These are phyloP conservation scores for Bombylius discolor DNA, from an alignment of 2,888 invertebrate species.

Conservation along the genomic window DNA sequence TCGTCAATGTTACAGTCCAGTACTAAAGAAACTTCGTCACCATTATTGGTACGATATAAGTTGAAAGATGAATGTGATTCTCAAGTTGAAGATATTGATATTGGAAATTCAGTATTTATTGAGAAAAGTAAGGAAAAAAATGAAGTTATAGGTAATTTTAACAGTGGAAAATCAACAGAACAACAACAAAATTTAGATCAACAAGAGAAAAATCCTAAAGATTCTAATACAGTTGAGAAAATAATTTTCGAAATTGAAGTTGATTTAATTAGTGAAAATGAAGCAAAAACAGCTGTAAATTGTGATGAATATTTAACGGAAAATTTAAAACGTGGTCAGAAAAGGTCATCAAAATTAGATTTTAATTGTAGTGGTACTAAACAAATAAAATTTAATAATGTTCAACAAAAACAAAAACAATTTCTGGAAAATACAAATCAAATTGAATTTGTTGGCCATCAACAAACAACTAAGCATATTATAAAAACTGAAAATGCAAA, in stretches of 20 bases:
- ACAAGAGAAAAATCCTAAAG: neutral
- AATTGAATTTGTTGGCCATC: neutral
- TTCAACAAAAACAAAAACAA: neutral
- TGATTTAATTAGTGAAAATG: slow-evolving; percentile 4
- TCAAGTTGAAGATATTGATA: neutral
- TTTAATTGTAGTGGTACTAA: slow-evolving; percentile 12
- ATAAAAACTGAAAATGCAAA: no score
- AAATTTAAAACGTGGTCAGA: slow-evolving; percentile 10
- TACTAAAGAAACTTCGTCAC: neutral
- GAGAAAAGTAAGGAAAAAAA: neutral
- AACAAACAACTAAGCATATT: neutral
- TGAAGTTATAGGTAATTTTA: neutral
- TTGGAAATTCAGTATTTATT: neutral
- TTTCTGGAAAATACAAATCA: neutral
- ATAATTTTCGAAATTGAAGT: slow-evolving; percentile 11
- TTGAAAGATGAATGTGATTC: slow-evolving; percentile 5
- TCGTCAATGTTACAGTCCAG: neutral
- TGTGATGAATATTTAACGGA: neutral
- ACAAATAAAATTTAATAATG: slow-evolving; percentile 12
- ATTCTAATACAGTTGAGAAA: neutral
- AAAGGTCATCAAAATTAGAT: slow-evolving; percentile 14
- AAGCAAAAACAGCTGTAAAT: neutral
- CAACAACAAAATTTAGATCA: neutral
- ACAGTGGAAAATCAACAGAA: neutral
- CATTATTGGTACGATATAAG: neutral